Evolutionary conservation across 2,113 vertebrate genomes (phyloP), one percentile per base, ranked within the genome.

Genomic region (Rhagologus leucostigma): DNA sequence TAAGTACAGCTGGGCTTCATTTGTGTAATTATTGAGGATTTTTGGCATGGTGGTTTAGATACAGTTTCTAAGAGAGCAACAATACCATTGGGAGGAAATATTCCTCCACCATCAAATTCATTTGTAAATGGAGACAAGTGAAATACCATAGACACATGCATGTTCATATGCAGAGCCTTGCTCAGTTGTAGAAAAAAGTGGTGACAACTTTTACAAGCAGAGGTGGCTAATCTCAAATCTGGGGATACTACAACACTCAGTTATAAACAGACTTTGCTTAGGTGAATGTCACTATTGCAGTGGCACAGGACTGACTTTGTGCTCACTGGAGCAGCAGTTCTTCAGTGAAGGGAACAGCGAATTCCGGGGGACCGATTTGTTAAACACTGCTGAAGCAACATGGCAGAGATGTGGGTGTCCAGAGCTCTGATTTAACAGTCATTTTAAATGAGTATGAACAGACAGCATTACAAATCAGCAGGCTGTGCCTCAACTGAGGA

Each of bases 391-490:
- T 74, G 90, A 90, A 97, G 95, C 50, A 97, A 89, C 56, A 94
- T 1, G 7, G 84, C 30, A 74, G 79, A 92, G 96, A 95, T 79
- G 90, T 91, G 96, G 96, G 97, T 70, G 91, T 92, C 93, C 47
- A 64, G 78, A 53, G 84, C 92, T 91, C 92, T 42, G 75, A 96
- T 97, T 97, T 97, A 98, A 97, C 92, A 97, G 92, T 82, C 84
- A 94, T 95, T 97, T 96, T 80, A 97, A 95, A 90, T 63, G n/a
- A 87, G 93, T 89, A 92, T 94, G 97, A 97, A 97, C 76, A 87
- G 89, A 87, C 75, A 96, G 89, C 87, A 77, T 83, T 84, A 73
- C 64, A 87, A 85, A 95, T 96, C 88, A 95, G 86, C 83, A 79
- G 49, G 93, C 96, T 96, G 90, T 57, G 74, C 77, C 91, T 93